A percentile compares a stretch with the other conserved stretches of the same genome.
Conservation (phyloP, 2,113 vertebrate species). For the Pantherophis guttatus region DNA sequence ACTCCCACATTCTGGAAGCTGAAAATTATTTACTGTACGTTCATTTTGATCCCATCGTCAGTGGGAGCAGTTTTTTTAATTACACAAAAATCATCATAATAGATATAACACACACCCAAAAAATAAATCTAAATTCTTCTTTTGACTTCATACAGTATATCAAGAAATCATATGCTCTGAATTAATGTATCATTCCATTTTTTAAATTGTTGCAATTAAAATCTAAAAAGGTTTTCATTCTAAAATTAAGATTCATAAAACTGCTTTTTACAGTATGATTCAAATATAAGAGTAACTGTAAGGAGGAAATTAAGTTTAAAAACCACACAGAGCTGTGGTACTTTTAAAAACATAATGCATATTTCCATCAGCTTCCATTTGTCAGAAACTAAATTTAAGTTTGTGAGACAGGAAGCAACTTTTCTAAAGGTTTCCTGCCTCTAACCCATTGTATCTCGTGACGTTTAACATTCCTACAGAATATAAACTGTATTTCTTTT, state of each 20-base stretch:
- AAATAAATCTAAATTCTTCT: neutral
- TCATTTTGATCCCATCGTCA: neutral
- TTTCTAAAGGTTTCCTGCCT: neutral
- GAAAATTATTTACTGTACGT: neutral
- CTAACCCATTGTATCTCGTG: neutral
- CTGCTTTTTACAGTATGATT: neutral
- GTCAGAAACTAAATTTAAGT: neutral
- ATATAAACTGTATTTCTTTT: neutral
- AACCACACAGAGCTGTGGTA: neutral
- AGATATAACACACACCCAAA: neutral
- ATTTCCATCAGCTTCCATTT: slow-evolving; percentile 6
- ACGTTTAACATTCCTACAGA: neutral
- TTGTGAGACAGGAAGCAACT: neutral
- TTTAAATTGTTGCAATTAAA: neutral
- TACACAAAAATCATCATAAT: neutral
- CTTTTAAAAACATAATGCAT: neutral
- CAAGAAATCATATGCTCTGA: neutral
- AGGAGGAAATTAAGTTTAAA: neutral
- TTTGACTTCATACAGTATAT: neutral
- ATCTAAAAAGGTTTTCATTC: neutral
- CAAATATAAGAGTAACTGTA: neutral
- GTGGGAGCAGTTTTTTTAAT: neutral
- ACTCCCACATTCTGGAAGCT: neutral
- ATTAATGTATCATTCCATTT: neutral
- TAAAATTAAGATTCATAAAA: neutral